Conservation (phyloP, 2,797 vertebrate species). For the Mus caroli region DNA sequence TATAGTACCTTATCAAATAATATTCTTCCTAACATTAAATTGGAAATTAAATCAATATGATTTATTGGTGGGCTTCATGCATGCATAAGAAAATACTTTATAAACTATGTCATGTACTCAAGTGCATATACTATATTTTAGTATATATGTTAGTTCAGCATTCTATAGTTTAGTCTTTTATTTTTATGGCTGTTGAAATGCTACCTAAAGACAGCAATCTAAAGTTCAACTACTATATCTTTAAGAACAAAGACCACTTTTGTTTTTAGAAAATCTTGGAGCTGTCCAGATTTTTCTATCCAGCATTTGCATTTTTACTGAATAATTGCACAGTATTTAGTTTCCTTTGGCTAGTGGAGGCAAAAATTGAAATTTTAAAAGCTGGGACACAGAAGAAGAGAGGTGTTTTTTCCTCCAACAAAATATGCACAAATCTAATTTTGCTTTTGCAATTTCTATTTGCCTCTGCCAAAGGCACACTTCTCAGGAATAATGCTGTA, state of each 20-base stretch:
- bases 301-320: conserved; percentile 58
- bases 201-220: background rate
- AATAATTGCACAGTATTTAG: conserved; percentile 56
- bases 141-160: background rate
- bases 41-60: background rate
- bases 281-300: conserved; percentile 36
- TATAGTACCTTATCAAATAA: background rate
- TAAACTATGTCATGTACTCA: background rate
- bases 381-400: conserved; percentile 38
- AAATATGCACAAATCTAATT: conserved; percentile 78
- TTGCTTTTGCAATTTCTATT: conserved; percentile 73
- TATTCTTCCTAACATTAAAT: background rate
- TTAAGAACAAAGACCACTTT: background rate
- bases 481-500: conserved; percentile 64
- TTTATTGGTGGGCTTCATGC: background rate
- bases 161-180: background rate
- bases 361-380: conserved; percentile 78
- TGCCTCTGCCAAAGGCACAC: conserved; percentile 69
- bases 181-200: background rate
- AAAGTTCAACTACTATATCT: conserved; percentile 21
- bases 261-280: conserved; percentile 41
- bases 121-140: background rate
- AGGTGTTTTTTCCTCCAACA: conserved; percentile 14
- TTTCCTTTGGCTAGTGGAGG: conserved; percentile 72
- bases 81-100: background rate